Base-by-base conservation (phyloP, 2,797 vertebrate species). In the Tachyglossus aculeatus region DNA sequence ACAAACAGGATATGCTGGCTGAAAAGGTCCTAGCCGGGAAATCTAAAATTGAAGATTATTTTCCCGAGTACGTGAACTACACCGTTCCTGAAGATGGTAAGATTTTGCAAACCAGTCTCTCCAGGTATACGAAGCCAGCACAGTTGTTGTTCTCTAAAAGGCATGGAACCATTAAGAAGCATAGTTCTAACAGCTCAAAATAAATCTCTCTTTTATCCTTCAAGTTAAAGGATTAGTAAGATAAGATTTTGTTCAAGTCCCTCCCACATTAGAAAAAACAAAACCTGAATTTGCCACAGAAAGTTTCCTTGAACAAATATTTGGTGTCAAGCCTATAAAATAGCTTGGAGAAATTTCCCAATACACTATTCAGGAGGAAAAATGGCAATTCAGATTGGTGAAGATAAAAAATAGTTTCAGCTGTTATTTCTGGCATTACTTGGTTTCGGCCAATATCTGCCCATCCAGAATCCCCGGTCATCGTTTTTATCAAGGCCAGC, bases 11-110 rank as follows among this genome's bases (percentile, higher is more conserved):
- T 88, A 97, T 99, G 96, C 91, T 99, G 89, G 98, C 98, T 86
- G 98, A 99, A 90, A 99, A 99, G 89, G 98, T 99, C 90, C 94
- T 99, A 93, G 97, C 98, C 85, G 98, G 98, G 88, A 99, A 99
- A 89, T 99, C 98, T 91, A 99, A 96, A 95, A 99, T 99, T 32
- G 97, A 99, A 93, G 97, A 99, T 93, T 99, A 99, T 90, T 99
- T 99, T 85, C 97, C 98, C 38, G 98, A 99, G 91, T 99, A 97
- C 10, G 91, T 92, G 83, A 96, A 96, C 89, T 99, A 99, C 74
- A 98, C 96, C 80, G 95, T 98, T 95, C 97, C 98, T 82, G 96
- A 98, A 93, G 97, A 99, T 86, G 97, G 97, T 99, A 87, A 87
- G 86, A 32, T 19, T 80, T 78, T 38, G 47, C n/a, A 18, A 70